These are phyloP conservation scores for Calliscelio sp. DNA, from an alignment of 2,888 invertebrate species.

Conservation along the genomic window DNA sequence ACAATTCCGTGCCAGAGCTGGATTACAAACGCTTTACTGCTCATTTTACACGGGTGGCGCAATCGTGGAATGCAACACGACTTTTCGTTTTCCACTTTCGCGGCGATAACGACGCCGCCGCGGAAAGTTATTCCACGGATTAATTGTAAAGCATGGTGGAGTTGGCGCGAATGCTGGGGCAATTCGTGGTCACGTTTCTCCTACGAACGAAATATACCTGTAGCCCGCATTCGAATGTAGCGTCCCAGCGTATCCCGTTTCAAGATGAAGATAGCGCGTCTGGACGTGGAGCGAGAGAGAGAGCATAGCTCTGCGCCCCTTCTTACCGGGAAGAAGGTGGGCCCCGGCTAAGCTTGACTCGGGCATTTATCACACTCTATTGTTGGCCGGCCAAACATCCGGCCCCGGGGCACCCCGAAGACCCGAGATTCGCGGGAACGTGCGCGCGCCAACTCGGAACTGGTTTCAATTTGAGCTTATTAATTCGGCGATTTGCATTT, in stretches of 20 bases:
- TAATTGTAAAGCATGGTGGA: slow-evolving; percentile 12
- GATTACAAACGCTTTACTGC: slow-evolving; percentile 38
- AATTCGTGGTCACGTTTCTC: slow-evolving; percentile 66
- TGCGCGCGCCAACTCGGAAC: slow-evolving; percentile 31
- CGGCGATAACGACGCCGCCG: slow-evolving; percentile 21
- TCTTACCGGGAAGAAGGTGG: slow-evolving; percentile 75
- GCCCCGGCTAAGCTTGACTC: slow-evolving; percentile 79
- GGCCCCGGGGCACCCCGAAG: slow-evolving; percentile 78
- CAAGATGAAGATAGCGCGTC: slow-evolving; percentile 84
- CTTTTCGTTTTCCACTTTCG: slow-evolving; percentile 18
- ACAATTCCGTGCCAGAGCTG: slow-evolving; percentile 28
- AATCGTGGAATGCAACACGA: slow-evolving; percentile 29
- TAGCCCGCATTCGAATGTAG: slow-evolving; percentile 82
- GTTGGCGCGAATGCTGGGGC: slow-evolving; percentile 28
- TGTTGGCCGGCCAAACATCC: slow-evolving; percentile 83
- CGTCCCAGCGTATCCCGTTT: slow-evolving; percentile 84
- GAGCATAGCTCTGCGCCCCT: slow-evolving; percentile 65
- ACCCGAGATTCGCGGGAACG: slow-evolving; percentile 80
- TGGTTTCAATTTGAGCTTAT: slow-evolving; percentile 50
- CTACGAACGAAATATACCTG: slow-evolving; percentile 72
- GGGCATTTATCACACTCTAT: slow-evolving; percentile 84
- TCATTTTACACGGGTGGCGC: slow-evolving; percentile 41
- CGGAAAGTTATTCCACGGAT: slow-evolving; percentile 1
- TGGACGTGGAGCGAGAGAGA: slow-evolving; percentile 73
- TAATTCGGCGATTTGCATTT: slow-evolving; percentile 53